Percentiles rank a stretch among this genome's conserved stretches.
Conservation (phyloP, 2,797 vertebrate genomes). For the Macrochelys suwanniensis region DNA sequence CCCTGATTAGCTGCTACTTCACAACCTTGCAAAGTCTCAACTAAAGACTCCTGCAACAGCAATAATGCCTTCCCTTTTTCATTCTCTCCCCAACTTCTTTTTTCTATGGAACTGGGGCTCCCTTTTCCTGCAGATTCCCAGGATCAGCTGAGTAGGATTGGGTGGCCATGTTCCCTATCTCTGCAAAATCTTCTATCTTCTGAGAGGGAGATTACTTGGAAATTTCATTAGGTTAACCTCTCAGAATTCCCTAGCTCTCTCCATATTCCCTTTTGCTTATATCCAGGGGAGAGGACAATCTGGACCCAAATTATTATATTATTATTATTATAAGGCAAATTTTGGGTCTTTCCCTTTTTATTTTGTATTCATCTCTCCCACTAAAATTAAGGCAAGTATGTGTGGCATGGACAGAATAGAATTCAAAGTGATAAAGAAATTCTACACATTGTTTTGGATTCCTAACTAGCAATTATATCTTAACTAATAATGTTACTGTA, state of each 20-base stretch:
- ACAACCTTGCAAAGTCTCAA: background rate
- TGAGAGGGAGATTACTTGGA: background rate
- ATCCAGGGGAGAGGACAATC: background rate
- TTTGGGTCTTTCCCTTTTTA: background rate
- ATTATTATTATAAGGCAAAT: background rate
- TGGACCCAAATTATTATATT: background rate
- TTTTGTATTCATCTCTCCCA: background rate
- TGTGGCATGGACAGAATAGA: background rate
- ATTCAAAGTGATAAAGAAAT: slow-evolving; percentile 17
- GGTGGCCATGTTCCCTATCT: background rate
- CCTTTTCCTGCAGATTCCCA: background rate
- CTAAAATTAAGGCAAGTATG: background rate
- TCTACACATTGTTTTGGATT: slow-evolving; percentile 28
- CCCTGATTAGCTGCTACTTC: background rate
- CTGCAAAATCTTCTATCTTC: background rate
- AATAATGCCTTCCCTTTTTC: background rate
- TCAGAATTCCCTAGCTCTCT: background rate
- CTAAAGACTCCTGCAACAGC: background rate
- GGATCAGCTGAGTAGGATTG: background rate
- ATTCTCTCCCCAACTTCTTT: background rate
- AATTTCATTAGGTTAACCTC: background rate
- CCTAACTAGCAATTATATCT: background rate
- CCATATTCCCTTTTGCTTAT: background rate
- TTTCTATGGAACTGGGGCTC: background rate
- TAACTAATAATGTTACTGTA: background rate